These are phyloP conservation scores for Macrosteles quadrilineatus DNA, from an alignment of 1,140 invertebrate genomes.

Conservation along the genomic window DNA sequence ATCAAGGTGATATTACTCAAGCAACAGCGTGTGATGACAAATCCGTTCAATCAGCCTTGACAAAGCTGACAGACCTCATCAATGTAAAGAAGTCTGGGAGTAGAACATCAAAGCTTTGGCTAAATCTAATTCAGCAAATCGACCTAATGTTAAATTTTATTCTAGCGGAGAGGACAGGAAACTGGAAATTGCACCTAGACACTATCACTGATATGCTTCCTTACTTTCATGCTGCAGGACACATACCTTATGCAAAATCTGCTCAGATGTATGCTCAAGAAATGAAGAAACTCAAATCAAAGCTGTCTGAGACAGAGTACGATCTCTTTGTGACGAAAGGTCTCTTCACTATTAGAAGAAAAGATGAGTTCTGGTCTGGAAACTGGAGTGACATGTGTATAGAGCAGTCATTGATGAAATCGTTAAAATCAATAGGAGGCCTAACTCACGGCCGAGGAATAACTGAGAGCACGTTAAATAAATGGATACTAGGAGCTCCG, in stretches of 20 bases:
- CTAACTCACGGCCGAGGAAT: too few relatives aligned
- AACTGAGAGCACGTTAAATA: too few relatives aligned
- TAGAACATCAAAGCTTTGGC: slow-evolving; percentile 28
- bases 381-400: slow-evolving; percentile 50
- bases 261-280: slow-evolving; percentile 48
- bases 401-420: slow-evolving; percentile 49
- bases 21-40: too few relatives aligned
- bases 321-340: slow-evolving; percentile 38
- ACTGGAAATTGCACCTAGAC: slow-evolving; percentile 44
- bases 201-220: slow-evolving; percentile 44
- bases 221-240: slow-evolving; percentile 46
- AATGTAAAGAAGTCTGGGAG: too few relatives aligned
- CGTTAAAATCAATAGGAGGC: too few relatives aligned
- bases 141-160: background rate
- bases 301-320: slow-evolving; percentile 44
- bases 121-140: slow-evolving; percentile 16
- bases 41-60: too few relatives aligned
- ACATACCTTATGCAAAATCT: slow-evolving; percentile 48
- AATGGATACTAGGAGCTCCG: too few relatives aligned
- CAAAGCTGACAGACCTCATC: too few relatives aligned
- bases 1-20: too few relatives aligned
- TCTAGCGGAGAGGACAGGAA: slow-evolving; percentile 39
- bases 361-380: slow-evolving; percentile 51
- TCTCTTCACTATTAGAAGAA: slow-evolving; percentile 48
- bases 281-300: slow-evolving; percentile 42